Evolutionary conservation across 1,140 invertebrate species (phyloP), one percentile per base, ranked within the genome.

Genomic region (Nilaparvata lugens): DNA sequence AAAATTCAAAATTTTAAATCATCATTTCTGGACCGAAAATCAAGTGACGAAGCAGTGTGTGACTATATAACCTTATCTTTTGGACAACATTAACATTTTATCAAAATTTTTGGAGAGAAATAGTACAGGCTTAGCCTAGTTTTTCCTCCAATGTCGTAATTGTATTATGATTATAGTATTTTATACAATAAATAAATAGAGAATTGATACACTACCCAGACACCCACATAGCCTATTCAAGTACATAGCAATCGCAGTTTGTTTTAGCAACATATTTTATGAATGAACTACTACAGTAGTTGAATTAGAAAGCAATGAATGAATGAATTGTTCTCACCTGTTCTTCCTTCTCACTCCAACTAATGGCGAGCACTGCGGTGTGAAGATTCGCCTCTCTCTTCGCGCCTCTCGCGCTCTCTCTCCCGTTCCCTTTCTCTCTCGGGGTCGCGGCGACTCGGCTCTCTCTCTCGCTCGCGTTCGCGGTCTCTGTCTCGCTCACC

Each of bases 381-480:
- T 13, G 80, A 76, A n/a, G 78, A 78, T 65, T 79, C 78, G 51
- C 69, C 76, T 56, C 78, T 71, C 67, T 87, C 84, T 63, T 87
- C 83, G 52, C 86, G 81, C 25, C 84, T 76, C 69, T 86, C 81
- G 28, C 82, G 72, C 65, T 80, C 78, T 28, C 77, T 71, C 63
- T 74, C 70, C 21, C 82, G 72, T 66, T 86, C 84, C 28, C 83
- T 77, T 66, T 83, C 81, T 13, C 80, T 76, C 64, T 85, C 82
- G 43, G 79, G 76, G 67, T 87, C 85, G 60, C 85, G 74, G 62
- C 76, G 73, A 58, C 75, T 73, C 4, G 64, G 77, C 71, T 85
- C 83, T 38, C 82, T 72, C 66, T 85, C 83, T 25, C 82, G 76
- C 71, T 84, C 83, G 19, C 83, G 72, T 67, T 86, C 85, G 58